Percentiles rank a stretch among this genome's conserved stretches.
Evolutionary conservation across 2,888 invertebrate genomes (phyloP).

Genomic region (Nymphalis urticae): DNA sequence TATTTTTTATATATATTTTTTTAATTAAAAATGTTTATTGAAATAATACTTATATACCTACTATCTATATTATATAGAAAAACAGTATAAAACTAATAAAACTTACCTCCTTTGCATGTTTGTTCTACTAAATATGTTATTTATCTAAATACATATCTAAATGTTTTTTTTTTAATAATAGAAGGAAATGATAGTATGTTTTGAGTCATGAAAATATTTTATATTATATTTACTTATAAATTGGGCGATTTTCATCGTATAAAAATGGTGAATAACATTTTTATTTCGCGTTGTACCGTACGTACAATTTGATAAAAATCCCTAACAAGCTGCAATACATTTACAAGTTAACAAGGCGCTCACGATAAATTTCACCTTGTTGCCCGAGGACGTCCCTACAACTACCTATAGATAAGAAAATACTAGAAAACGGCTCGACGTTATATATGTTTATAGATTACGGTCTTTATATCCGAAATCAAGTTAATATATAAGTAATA

Average conservation of each 20-base stretch:
- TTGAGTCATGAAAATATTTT: too few relatives aligned
- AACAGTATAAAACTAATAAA: too few relatives aligned
- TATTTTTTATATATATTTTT: too few relatives aligned
- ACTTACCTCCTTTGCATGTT: too few relatives aligned
- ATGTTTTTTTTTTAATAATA: too few relatives aligned
- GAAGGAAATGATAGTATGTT: too few relatives aligned
- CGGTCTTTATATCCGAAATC: background rate
- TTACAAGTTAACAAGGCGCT: slow-evolving; percentile 66
- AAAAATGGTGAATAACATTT: background rate
- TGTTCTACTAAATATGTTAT: too few relatives aligned
- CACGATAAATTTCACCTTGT: slow-evolving; percentile 60
- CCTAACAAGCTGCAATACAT: slow-evolving; percentile 64
- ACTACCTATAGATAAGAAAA: slow-evolving; percentile 48
- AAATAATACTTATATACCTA: too few relatives aligned
- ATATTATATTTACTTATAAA: background rate
- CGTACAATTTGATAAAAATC: slow-evolving; percentile 46
- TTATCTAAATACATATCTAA: too few relatives aligned
- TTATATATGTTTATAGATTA: slow-evolving; percentile 17
- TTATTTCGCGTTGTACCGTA: slow-evolving; percentile 19
- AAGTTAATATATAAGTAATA: too few relatives aligned
- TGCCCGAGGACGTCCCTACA: slow-evolving; percentile 36
- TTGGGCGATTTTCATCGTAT: background rate
- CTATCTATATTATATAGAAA: too few relatives aligned
- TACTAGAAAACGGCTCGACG: slow-evolving; percentile 38
- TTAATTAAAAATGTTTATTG: too few relatives aligned